Evolutionary conservation across 2,888 invertebrate genomes (phyloP), one percentile per base, ranked within the genome.

Genomic region (Hermaeophaga mercurialis): DNA sequence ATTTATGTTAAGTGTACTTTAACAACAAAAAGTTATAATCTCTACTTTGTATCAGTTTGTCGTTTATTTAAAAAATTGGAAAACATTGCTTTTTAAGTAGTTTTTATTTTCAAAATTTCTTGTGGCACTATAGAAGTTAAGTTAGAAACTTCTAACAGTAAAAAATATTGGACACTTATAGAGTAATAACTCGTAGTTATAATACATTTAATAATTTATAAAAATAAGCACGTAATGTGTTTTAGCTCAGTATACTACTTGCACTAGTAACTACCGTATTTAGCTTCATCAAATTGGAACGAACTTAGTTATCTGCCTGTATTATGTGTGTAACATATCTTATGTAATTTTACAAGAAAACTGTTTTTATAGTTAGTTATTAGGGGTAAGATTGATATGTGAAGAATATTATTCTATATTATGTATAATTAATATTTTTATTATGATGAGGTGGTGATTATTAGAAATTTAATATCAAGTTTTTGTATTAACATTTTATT

Each of bases 181-280:
- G 28, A 28, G 4, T n/a, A 28, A 28, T 6, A 28, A n/a, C 3
- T 28, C n/a, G 9, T 28, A 28, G 28, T 28, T 28, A 7, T 28
- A 28, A 28, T 6, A 3, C 9, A 7, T 28, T n/a, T 28, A 28
- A 22, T 22, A 22, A 22, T 22, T 22, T 22, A 22, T 22, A 22
- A 22, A 22, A 22, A 3, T 22, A 22, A 3, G 22, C 22, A 22
- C 22, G 3, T 5, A 22, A 22, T 22, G 22, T 22, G 22, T 22
- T 22, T 36, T 36, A 36, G 36, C 17, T 36, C 36, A 36, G 36
- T 36, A 36, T 36, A 34, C 33, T 34, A 34, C 12, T 34, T 34
- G 36, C 36, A 36, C 36, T 36, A 15, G 36, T 36, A 36, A 5
- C n/a, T n/a, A n/a, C n/a, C 15, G 17, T 36, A 36, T 36, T 28